Conservation (phyloP, 2,113 vertebrate genomes). For the Odocoileus virginianus region DNA sequence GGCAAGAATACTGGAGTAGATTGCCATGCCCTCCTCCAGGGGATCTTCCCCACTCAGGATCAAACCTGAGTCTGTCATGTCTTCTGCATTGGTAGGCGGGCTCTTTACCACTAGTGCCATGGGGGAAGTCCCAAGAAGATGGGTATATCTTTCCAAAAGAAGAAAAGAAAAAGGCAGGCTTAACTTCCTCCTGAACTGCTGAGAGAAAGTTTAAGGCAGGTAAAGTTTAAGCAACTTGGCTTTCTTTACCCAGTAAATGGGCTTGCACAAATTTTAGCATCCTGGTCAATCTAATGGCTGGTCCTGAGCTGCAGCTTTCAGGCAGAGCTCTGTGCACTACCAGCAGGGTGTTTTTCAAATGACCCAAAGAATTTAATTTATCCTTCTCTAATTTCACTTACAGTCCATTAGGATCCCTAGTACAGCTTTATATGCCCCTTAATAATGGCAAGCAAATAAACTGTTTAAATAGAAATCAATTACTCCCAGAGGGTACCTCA, state of each 20-base stretch:
- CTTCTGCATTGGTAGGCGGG: background rate
- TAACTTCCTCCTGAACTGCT: background rate
- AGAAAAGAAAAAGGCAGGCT: background rate
- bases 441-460: background rate
- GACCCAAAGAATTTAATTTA: background rate
- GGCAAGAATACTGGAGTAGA: background rate
- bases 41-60: background rate
- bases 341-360: background rate
- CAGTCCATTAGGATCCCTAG: background rate
- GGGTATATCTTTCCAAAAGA: background rate
- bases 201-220: background rate
- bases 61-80: background rate
- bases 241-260: background rate
- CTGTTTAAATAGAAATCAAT: background rate
- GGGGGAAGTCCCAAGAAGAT: background rate
- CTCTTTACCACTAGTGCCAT: background rate
- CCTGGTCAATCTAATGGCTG: background rate
- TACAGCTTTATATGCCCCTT: background rate
- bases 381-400: background rate
- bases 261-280: background rate
- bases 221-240: background rate
- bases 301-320: background rate
- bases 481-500: background rate
- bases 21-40: background rate
- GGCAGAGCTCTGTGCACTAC: background rate